A percentile compares a stretch with the other conserved stretches of the same genome.
Evolutionary conservation across 2,797 vertebrate species (phyloP).

Genomic region (Pteropus rufus): DNA sequence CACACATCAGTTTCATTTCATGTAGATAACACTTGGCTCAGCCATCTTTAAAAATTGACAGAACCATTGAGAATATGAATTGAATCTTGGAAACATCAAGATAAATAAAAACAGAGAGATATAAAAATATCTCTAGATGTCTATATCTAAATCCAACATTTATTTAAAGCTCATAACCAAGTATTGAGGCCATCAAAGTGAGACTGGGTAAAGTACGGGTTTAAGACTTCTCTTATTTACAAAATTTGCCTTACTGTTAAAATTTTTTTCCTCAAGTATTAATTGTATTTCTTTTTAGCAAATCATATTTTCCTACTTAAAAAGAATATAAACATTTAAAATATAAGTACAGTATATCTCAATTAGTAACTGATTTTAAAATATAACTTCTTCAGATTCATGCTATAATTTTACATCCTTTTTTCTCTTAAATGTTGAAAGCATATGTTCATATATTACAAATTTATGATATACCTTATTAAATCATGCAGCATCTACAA

Average conservation of each 20-base stretch:
- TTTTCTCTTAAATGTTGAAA: conserved; percentile 17
- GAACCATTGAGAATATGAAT: background rate
- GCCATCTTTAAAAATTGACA: background rate
- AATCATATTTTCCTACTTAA: background rate
- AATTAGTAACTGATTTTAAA: conserved; percentile 7
- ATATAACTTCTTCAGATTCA: background rate
- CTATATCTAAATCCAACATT: background rate
- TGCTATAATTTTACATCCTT: background rate
- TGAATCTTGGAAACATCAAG: background rate
- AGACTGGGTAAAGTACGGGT: background rate
- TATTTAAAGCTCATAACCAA: background rate
- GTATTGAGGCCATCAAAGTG: background rate
- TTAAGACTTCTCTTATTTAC: background rate
- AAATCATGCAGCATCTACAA: background rate
- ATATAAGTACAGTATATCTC: background rate
- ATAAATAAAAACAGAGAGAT: background rate
- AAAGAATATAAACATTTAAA: background rate
- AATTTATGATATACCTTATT: background rate
- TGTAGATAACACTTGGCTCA: background rate
- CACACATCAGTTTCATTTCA: background rate
- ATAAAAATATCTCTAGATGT: background rate
- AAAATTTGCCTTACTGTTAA: background rate
- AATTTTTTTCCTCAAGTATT: background rate
- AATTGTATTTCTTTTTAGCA: background rate
- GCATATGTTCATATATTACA: background rate